Conservation (phyloP, 2,888 invertebrate genomes). For the Synanthedon myopaeformis region DNA sequence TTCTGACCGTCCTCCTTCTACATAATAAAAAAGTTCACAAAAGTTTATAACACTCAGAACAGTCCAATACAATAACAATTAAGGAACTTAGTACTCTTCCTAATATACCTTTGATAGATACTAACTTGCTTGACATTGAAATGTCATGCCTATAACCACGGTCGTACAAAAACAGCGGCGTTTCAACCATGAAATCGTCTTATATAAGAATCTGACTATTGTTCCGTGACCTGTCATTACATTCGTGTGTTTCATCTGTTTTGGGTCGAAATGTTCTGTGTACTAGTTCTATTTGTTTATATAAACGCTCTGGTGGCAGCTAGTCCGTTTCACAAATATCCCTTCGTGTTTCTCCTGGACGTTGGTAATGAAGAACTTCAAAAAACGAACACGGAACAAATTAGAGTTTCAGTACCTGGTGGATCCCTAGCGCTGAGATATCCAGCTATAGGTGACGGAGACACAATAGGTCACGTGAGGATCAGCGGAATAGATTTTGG, state of each 20-base stretch:
- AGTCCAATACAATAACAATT: neutral
- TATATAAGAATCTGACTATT: slow-evolving; percentile 54
- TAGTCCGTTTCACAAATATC: slow-evolving; percentile 55
- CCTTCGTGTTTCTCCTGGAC: slow-evolving; percentile 53
- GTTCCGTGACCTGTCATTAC: slow-evolving; percentile 43
- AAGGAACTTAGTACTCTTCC: slow-evolving; percentile 18
- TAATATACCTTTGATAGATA: slow-evolving; percentile 14
- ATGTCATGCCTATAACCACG: slow-evolving; percentile 37
- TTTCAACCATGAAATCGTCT: slow-evolving; percentile 47
- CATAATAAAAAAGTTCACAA: too few relatives aligned
- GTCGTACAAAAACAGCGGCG: slow-evolving; percentile 43
- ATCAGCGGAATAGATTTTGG: slow-evolving; percentile 60
- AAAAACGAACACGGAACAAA: slow-evolving; percentile 47
- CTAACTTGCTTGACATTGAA: slow-evolving; percentile 32
- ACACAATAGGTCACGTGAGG: slow-evolving; percentile 49
- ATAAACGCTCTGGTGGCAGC: slow-evolving; percentile 24
- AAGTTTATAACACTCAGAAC: too few relatives aligned
- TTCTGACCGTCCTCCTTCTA: too few relatives aligned
- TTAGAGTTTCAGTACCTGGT: slow-evolving; percentile 50
- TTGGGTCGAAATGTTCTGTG: slow-evolving; percentile 37
- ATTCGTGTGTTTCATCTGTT: slow-evolving; percentile 13
- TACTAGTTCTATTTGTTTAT: slow-evolving; percentile 21
- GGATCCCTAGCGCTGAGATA: slow-evolving; percentile 53
- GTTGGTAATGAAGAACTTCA: slow-evolving; percentile 61
- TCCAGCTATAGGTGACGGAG: slow-evolving; percentile 45